Evolutionary conservation across 2,888 invertebrate species (phyloP).

Genomic region (Anticlea derivata): DNA sequence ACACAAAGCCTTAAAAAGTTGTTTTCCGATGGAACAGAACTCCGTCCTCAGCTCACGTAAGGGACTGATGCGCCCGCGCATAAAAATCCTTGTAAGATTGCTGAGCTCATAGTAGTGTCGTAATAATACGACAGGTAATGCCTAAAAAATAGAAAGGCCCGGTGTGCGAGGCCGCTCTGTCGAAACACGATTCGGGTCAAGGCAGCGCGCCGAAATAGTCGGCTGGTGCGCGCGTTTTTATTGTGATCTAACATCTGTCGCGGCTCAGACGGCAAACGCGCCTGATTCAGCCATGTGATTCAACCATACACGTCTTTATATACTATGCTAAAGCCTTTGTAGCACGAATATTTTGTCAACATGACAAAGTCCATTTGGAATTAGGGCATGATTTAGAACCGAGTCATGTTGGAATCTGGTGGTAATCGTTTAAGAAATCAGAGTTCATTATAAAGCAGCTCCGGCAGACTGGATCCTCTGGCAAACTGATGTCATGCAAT

Average conservation of each 20-base stretch:
- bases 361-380: too few species aligned
- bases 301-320: slow-evolving; percentile 10
- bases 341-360: not conserved
- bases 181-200: slow-evolving; percentile 83
- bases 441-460: too few species aligned
- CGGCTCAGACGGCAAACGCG: slow-evolving; percentile 46
- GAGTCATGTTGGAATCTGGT: not conserved
- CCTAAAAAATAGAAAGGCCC: slow-evolving; percentile 84
- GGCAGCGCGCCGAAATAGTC: slow-evolving; percentile 83
- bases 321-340: not conserved
- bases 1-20: slow-evolving; percentile 15
- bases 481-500: not conserved
- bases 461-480: too few species aligned
- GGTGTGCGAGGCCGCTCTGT: slow-evolving; percentile 82
- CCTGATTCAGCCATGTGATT: slow-evolving; percentile 43
- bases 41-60: slow-evolving; percentile 48
- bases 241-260: slow-evolving; percentile 83
- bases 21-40: slow-evolving; percentile 29
- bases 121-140: slow-evolving; percentile 83
- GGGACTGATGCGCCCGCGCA: slow-evolving; percentile 57
- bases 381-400: too few species aligned
- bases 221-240: slow-evolving; percentile 80
- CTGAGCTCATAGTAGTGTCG: slow-evolving; percentile 75
- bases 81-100: slow-evolving; percentile 74
- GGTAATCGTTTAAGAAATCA: not conserved